Evolutionary conservation across 2,797 vertebrate genomes (phyloP).

Genomic region (Microhierax caerulescens): DNA sequence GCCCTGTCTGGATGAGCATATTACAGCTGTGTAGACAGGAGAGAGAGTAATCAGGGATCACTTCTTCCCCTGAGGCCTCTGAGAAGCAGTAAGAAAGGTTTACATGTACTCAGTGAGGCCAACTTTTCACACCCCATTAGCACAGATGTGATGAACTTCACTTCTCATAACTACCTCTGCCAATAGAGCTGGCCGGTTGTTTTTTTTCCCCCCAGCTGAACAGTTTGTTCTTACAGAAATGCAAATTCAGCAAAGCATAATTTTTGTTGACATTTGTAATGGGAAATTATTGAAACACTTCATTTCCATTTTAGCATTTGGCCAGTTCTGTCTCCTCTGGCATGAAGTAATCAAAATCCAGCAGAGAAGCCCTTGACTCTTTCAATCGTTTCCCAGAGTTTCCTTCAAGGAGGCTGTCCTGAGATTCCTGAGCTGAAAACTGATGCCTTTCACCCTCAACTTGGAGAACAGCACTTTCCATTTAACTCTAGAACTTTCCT

Average conservation of each 20-base stretch:
- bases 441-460: neutral
- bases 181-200: neutral
- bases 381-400: neutral
- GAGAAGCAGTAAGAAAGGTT: slow-evolving; percentile 18
- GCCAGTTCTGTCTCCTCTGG: slow-evolving; percentile 24
- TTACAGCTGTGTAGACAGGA: neutral
- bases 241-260: slow-evolving; percentile 21
- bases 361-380: neutral
- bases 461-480: neutral
- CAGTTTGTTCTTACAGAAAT: slow-evolving; percentile 10
- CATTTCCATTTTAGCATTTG: slow-evolving; percentile 41
- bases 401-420: neutral
- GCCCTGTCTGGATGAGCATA: neutral
- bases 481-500: neutral
- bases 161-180: neutral
- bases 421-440: neutral
- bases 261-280: slow-evolving; percentile 40
- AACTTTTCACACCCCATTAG: slow-evolving; percentile 54
- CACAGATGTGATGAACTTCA: slow-evolving; percentile 27
- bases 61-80: neutral
- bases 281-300: slow-evolving; percentile 53
- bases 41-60: neutral
- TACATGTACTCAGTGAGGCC: neutral
- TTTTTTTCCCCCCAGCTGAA: slow-evolving; percentile 10
- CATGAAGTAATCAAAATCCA: slow-evolving; percentile 3